Evolutionary conservation across 2,113 vertebrate species (phyloP).

Genomic region (Lepisosteus osseus): DNA sequence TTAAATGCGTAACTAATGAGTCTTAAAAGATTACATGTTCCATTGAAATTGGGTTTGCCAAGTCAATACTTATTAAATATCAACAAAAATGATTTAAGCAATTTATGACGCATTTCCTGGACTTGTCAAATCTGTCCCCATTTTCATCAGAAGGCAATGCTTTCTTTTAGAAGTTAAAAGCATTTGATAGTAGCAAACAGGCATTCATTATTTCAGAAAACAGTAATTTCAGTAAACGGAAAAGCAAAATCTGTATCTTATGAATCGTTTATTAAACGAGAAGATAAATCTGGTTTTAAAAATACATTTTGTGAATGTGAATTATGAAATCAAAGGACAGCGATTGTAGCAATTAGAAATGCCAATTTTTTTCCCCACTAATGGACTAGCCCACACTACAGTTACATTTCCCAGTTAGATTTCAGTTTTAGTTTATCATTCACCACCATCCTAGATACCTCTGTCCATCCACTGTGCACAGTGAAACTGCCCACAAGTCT

Average conservation of each 20-base stretch:
- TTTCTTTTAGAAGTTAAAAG: neutral
- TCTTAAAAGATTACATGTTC: neutral
- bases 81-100: neutral
- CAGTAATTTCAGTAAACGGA: too few relatives aligned
- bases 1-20: neutral
- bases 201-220: neutral
- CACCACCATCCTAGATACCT: conserved; percentile 62
- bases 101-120: neutral
- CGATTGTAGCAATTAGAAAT: too few relatives aligned
- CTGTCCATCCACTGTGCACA: conserved; percentile 96
- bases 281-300: too few relatives aligned
- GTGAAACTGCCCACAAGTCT: conserved; percentile 90
- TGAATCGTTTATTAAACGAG: too few relatives aligned
- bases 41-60: neutral
- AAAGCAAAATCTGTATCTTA: too few relatives aligned
- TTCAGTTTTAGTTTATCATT: too few relatives aligned
- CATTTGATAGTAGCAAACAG: neutral
- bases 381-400: too few relatives aligned
- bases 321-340: too few relatives aligned
- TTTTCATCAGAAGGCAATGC: neutral
- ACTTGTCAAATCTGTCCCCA: neutral
- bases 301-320: too few relatives aligned
- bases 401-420: too few relatives aligned
- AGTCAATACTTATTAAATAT: neutral
- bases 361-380: too few relatives aligned